Evolutionary conservation across 2,113 vertebrate genomes (phyloP).

Genomic region (Melanerpes formicivorus): DNA sequence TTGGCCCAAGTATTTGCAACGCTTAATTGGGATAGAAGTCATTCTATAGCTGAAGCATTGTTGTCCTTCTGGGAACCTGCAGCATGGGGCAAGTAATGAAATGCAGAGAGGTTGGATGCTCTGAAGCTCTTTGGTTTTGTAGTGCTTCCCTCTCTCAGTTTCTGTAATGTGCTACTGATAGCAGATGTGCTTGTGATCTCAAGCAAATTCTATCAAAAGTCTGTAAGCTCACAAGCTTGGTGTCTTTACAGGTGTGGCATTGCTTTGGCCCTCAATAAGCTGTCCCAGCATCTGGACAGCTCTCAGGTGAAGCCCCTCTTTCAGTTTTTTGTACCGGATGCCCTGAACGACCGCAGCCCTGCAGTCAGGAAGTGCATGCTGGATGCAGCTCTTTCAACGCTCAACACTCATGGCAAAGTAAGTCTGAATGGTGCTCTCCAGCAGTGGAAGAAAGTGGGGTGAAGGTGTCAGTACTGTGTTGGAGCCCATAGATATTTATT

Average conservation of each 20-base stretch:
- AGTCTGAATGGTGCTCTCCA: neutral
- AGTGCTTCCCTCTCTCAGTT: neutral
- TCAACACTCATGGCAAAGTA: conserved; percentile 98
- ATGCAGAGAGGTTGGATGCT: neutral
- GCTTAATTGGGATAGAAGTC: neutral
- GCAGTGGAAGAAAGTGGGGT: neutral
- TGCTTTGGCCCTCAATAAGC: conserved; percentile 92
- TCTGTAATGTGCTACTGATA: neutral
- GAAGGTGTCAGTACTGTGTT: neutral
- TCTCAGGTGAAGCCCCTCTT: conserved; percentile 95
- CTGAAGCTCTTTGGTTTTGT: neutral
- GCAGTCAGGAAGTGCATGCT: conserved; percentile 97
- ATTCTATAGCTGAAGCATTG: neutral
- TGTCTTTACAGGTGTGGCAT: conserved; percentile 87
- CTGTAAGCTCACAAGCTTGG: neutral
- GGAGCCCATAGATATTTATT: neutral
- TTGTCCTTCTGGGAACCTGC: neutral
- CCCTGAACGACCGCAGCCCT: conserved; percentile 92
- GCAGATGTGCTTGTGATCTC: neutral
- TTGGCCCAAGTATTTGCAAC: neutral
- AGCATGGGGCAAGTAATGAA: neutral
- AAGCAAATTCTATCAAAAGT: neutral
- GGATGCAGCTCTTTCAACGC: conserved; percentile 91
- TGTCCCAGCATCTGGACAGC: conserved; percentile 90
- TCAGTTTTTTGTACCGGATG: conserved; percentile 95